phyloP scores from a whole-genome alignment of 2,113 vertebrate genomes.

The Lophochroa leadbeateri region DNA sequence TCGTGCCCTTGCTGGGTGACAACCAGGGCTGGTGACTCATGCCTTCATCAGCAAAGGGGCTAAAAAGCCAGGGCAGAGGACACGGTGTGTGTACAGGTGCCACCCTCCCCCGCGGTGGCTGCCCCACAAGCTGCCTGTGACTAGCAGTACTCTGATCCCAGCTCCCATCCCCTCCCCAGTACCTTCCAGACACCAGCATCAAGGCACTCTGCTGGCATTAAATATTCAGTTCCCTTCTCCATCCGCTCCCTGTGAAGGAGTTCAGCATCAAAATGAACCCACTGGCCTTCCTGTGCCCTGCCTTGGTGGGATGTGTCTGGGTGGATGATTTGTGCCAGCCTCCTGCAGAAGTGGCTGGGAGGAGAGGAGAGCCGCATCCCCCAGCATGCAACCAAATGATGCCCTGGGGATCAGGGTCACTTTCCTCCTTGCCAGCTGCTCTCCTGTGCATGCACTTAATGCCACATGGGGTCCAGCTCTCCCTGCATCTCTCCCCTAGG shows the following conservation, averaged over 20 bases:
- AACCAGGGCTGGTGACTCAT: rapidly evolving
- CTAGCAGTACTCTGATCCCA: neutral
- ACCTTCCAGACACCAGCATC: neutral
- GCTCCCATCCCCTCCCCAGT: neutral
- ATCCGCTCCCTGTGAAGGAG: neutral
- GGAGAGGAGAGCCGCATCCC: neutral
- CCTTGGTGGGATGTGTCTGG: rapidly evolving
- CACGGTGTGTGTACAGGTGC: rapidly evolving
- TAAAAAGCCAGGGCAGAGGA: neutral
- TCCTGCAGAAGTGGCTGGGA: neutral
- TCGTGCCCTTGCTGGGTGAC: neutral
- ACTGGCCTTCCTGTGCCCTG: neutral
- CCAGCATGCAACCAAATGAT: rapidly evolving
- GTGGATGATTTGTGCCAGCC: neutral
- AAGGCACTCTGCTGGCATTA: conserved; percentile 18
- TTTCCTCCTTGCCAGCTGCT: neutral
- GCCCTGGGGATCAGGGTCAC: neutral
- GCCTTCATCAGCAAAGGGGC: neutral
- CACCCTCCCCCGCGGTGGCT: neutral
- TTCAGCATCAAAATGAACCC: neutral
- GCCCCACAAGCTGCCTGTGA: rapidly evolving
- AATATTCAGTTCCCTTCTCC: conserved; percentile 42
- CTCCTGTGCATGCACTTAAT: neutral
- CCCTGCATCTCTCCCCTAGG: neutral
- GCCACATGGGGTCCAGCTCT: neutral